Base-by-base conservation (phyloP, 2,888 invertebrate species). In the Hypomecis punctinalis region DNA sequence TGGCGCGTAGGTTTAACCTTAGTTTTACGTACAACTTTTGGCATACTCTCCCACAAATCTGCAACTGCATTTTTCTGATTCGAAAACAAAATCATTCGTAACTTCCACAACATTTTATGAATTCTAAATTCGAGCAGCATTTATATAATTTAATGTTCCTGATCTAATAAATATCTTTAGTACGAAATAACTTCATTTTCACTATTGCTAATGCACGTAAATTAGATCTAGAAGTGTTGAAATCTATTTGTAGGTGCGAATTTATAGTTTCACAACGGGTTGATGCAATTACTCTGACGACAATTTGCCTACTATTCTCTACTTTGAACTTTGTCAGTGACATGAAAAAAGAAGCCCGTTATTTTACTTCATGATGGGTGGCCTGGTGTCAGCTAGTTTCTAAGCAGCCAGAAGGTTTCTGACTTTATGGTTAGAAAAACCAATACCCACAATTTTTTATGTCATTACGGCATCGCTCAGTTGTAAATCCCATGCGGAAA, bases 141-240 rank as follows among this genome's bases (percentile, higher is more conserved):
- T 65, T 65, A 48, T 43, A 58, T 63, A 48, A 54, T 63, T 57
- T 57, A 57, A 58, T 63, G 43, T 53, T 37, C 39, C 40, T 49
- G 13, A 8, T 42, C 57, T 58, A 13, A 63, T 63, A 63, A 59
- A 63, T 63, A 59, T 51, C 35, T 4, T 7, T 13, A 55, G 42
- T 8, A 35, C 23, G 23, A 36, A 64, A 64, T 54, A 54, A 53
- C 53, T 65, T 65, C 52, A 66, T 66, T 66, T 61, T 57, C 61
- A 37, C 36, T 49, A 66, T 53, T 53, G 3, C 57, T 61, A 61
- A 48, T 57, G 57, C 43, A 48, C n/a, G 42, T 57, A 48, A 57
- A 65, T 56, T 56, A 56, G 13, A 54, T 48, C 43, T 48, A 42
- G 10, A 53, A 57, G 45, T 54, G 63, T 47, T 45, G 59, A 63